Evolutionary conservation across 2,113 vertebrate genomes (phyloP).

Genomic region (Dendropsophus ebraccatus): DNA sequence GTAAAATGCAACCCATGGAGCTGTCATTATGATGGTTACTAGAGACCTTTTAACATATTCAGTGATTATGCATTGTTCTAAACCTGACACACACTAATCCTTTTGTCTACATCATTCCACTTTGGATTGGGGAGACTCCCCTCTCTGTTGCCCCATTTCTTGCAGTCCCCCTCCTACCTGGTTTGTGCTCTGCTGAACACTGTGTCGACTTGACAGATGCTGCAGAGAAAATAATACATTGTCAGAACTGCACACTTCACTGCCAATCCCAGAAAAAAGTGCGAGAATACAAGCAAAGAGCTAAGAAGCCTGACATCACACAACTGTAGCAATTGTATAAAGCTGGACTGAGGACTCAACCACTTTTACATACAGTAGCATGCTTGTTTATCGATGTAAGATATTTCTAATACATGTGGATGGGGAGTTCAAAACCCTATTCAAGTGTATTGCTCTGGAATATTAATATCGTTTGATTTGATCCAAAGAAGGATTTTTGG

Average conservation of each 20-base stretch:
- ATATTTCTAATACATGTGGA: too few species aligned
- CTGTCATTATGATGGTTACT: not conserved
- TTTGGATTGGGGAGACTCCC: too few species aligned
- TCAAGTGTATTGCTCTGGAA: too few species aligned
- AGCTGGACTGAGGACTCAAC: not conserved
- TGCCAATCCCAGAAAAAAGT: not conserved
- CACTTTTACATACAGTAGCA: too few species aligned
- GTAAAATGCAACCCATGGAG: not conserved
- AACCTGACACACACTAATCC: too few species aligned
- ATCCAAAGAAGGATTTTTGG: too few species aligned
- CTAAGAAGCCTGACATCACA: not conserved
- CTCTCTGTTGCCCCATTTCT: not conserved
- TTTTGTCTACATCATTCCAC: not conserved
- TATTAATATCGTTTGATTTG: too few species aligned
- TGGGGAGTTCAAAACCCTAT: too few species aligned
- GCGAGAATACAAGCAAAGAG: not conserved
- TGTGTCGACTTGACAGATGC: conserved; percentile 96
- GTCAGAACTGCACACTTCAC: conserved; percentile 41
- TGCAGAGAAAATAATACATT: conserved; percentile 69
- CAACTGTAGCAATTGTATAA: not conserved
- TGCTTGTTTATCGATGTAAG: too few species aligned
- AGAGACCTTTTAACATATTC: not conserved
- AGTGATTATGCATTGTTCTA: too few species aligned
- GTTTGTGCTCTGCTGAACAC: conserved; percentile 93
- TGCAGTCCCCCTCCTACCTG: conserved; percentile 78